phyloP scores from a whole-genome alignment of 2,888 invertebrate species.

The Orchesellides sinensis region DNA sequence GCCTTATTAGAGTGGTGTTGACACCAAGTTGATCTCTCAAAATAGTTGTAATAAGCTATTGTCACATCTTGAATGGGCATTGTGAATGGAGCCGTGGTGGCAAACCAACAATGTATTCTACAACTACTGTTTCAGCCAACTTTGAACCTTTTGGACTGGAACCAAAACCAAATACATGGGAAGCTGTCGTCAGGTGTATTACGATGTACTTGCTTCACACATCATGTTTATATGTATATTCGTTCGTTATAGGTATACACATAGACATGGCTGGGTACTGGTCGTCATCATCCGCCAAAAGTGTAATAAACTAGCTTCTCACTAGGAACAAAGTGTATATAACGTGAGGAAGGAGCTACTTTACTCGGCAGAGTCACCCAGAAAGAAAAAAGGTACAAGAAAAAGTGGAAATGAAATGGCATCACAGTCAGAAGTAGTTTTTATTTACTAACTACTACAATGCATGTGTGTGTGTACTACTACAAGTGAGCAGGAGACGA shows the following conservation, averaged over 20 bases:
- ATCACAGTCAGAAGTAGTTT: constrained; percentile 17
- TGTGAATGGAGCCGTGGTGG: constrained; percentile 4
- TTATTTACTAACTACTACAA: constrained; percentile 23
- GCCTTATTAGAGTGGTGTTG: constrained; percentile 27
- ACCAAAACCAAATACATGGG: not conserved
- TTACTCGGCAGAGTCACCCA: constrained; percentile 20
- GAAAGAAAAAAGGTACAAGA: constrained; percentile 44
- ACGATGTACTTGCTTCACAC: too few species aligned
- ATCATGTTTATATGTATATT: not conserved
- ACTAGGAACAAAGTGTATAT: constrained; percentile 21
- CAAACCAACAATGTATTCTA: not conserved
- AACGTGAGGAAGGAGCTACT: constrained; percentile 9
- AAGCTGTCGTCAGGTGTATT: not conserved
- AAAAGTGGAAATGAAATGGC: constrained; percentile 56
- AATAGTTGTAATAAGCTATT: constrained; percentile 39
- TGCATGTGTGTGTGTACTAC: not conserved
- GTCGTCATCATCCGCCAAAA: constrained; percentile 58
- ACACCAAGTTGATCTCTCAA: constrained; percentile 21
- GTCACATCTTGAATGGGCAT: constrained; percentile 33
- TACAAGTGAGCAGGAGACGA: constrained; percentile 41
- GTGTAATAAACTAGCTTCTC: constrained; percentile 62
- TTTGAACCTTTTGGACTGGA: not conserved
- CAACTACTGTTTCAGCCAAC: not conserved
- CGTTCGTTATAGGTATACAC: not conserved
- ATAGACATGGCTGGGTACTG: not conserved